phyloP scores from a whole-genome alignment of 2,113 vertebrate species.

The Oryzias woworae region DNA sequence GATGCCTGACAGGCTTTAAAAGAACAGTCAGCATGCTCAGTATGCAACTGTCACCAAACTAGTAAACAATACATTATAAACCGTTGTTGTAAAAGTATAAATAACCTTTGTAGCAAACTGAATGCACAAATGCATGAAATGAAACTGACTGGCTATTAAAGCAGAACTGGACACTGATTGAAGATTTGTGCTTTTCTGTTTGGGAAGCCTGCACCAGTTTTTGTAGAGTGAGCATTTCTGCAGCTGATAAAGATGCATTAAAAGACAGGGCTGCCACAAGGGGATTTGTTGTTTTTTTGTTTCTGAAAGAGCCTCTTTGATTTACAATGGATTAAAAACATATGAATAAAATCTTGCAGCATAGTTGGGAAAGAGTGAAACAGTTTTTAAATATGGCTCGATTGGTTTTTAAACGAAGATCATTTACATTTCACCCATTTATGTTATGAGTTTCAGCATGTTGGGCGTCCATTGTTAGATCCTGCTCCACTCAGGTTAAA shows the following conservation, averaged over 20 bases:
- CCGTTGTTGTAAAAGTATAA: not conserved
- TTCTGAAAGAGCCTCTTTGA: constrained; percentile 31
- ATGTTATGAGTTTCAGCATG: constrained; percentile 6
- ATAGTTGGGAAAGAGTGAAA: not conserved
- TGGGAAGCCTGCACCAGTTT: constrained; percentile 36
- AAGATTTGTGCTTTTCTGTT: constrained; percentile 33
- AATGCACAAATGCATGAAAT: not conserved
- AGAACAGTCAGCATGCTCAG: too few relatives aligned
- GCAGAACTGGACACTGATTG: not conserved
- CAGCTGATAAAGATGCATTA: constrained; percentile 18
- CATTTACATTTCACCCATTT: not conserved
- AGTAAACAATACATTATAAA: not conserved
- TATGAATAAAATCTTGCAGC: too few relatives aligned
- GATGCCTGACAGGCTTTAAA: too few relatives aligned
- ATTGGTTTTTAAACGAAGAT: not conserved
- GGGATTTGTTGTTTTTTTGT: constrained; percentile 7
- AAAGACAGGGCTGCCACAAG: constrained; percentile 1
- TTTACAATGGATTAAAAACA: constrained; percentile 27
- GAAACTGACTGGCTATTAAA: not conserved
- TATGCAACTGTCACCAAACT: too few relatives aligned
- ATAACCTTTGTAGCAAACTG: not conserved
- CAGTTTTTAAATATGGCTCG: not conserved
- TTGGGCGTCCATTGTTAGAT: constrained; percentile 39
- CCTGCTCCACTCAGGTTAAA: constrained; percentile 44
- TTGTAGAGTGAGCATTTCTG: constrained; percentile 60